phyloP scores from a whole-genome alignment of 2,113 vertebrate species.

The Mystacornis crossleyi region DNA sequence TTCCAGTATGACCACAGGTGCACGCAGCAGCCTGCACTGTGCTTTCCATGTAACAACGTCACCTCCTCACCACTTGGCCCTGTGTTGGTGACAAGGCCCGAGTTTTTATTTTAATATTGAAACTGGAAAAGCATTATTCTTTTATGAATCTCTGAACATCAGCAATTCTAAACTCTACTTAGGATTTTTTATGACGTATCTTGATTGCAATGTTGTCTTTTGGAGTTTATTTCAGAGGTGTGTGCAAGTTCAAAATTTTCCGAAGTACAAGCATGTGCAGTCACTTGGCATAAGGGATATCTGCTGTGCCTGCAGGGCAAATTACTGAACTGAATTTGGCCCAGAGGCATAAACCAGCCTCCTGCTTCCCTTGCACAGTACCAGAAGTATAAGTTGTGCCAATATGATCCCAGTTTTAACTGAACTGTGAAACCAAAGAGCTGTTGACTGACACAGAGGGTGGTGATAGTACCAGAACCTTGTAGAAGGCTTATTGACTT shows the following conservation, averaged over 20 bases:
- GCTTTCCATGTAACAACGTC: background rate
- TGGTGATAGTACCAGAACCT: background rate
- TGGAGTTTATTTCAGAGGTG: background rate
- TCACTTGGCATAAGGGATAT: background rate
- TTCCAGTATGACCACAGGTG: background rate
- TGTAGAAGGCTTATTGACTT: background rate
- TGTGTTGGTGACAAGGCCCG: background rate
- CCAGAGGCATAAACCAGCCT: background rate
- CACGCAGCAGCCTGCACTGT: background rate
- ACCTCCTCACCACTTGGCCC: background rate
- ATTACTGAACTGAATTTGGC: background rate
- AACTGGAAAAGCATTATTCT: background rate
- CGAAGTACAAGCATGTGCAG: background rate
- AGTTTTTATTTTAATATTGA: background rate
- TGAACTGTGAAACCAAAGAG: background rate
- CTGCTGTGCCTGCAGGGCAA: background rate
- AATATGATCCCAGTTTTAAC: background rate
- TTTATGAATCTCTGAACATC: background rate
- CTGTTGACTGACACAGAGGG: background rate
- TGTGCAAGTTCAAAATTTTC: background rate
- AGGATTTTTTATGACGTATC: background rate
- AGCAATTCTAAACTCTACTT: background rate
- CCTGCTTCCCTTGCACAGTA: background rate
- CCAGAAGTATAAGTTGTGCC: background rate
- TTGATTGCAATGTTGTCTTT: background rate